Percentiles rank a stretch among this genome's conserved stretches.
Evolutionary conservation across 2,888 invertebrate species (phyloP).

Genomic region (Athrips mouffetella): DNA sequence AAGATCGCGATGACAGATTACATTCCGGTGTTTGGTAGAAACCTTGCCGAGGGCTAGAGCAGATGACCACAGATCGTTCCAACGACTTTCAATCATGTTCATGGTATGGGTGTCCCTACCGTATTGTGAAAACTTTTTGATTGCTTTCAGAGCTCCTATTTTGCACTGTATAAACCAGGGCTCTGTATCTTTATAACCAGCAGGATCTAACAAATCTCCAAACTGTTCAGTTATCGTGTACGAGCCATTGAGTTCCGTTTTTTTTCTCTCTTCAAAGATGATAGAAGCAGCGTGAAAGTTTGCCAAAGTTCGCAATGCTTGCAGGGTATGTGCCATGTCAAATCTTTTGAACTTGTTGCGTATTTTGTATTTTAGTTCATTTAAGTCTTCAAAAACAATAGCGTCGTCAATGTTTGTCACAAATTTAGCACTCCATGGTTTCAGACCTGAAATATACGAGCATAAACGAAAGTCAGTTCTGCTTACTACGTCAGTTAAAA

Average conservation of each 20-base stretch:
- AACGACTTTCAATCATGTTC: slow-evolving; percentile 41
- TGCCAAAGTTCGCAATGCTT: slow-evolving; percentile 65
- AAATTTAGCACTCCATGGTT: slow-evolving; percentile 55
- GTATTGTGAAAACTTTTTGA: slow-evolving; percentile 54
- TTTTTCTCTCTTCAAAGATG: slow-evolving; percentile 68
- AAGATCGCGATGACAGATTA: slow-evolving; percentile 79
- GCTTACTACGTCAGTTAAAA: no score
- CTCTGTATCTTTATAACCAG: slow-evolving; percentile 45
- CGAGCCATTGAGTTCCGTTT: slow-evolving; percentile 35
- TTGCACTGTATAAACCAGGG: slow-evolving; percentile 61
- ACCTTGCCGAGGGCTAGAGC: slow-evolving; percentile 45
- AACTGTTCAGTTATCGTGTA: slow-evolving; percentile 53
- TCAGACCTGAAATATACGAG: slow-evolving; percentile 39
- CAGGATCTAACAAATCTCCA: slow-evolving; percentile 36
- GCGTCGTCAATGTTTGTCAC: slow-evolving; percentile 46
- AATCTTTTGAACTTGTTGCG: slow-evolving; percentile 57
- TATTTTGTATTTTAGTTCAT: slow-evolving; percentile 44
- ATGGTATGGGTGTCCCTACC: slow-evolving; percentile 31
- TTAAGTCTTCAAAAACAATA: slow-evolving; percentile 65
- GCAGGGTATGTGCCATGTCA: slow-evolving; percentile 64
- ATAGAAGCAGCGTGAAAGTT: slow-evolving; percentile 73
- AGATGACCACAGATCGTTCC: slow-evolving; percentile 49
- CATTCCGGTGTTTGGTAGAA: slow-evolving; percentile 61
- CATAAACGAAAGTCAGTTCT: no score
- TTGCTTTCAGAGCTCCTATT: slow-evolving; percentile 50